Conservation (phyloP, 2,888 invertebrate species). For the Mythimna impura region DNA sequence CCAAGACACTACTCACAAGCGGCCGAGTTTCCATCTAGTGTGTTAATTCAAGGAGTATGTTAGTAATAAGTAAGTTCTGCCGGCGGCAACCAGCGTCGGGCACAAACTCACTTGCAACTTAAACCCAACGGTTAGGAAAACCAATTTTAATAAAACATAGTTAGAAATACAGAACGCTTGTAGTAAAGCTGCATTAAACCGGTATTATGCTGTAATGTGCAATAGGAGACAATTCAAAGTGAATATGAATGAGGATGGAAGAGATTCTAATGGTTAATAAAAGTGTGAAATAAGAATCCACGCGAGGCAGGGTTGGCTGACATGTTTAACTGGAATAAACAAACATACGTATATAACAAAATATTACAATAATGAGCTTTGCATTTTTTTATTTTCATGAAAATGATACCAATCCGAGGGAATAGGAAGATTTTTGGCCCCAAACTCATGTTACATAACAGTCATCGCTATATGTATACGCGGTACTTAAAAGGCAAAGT, state of each 20-base stretch:
- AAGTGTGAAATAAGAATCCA: slow-evolving; percentile 25
- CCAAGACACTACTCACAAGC: background rate
- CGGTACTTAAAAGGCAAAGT: too few species aligned
- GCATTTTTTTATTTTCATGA: background rate
- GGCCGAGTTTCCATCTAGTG: background rate
- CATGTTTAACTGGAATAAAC: background rate
- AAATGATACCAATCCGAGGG: background rate
- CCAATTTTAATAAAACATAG: slow-evolving; percentile 39
- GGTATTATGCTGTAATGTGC: slow-evolving; percentile 23
- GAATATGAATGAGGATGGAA: slow-evolving; percentile 43
- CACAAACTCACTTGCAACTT: slow-evolving; percentile 24
- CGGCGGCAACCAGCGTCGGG: background rate
- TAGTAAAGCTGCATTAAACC: slow-evolving; percentile 40
- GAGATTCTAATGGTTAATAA: slow-evolving; percentile 39
- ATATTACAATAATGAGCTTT: background rate
- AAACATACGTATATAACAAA: background rate
- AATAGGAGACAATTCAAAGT: slow-evolving; percentile 26
- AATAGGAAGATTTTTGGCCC: background rate
- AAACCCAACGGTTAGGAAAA: slow-evolving; percentile 18
- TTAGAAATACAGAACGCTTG: slow-evolving; percentile 19
- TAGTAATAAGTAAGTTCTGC: slow-evolving; percentile 10
- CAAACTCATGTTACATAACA: background rate
- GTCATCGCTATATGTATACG: background rate
- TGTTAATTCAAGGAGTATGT: slow-evolving; percentile 3
- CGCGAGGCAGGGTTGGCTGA: background rate